Conservation (phyloP, 2,888 invertebrate species). For the Ochropleura leucogaster region DNA sequence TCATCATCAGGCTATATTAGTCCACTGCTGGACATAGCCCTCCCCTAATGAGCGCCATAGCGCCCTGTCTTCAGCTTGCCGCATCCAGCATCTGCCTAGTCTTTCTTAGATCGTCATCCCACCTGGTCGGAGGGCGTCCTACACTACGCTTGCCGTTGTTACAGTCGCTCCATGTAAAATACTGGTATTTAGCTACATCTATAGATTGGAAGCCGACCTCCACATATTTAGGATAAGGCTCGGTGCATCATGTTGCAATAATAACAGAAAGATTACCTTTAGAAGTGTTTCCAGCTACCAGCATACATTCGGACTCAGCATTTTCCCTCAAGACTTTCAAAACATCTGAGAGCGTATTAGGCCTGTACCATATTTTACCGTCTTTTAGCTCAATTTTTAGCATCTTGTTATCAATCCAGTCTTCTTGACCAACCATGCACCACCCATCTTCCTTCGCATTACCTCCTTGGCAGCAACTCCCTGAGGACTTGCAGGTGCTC, state of each 20-base stretch:
- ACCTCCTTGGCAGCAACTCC: slow-evolving; percentile 55
- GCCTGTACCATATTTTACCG: slow-evolving; percentile 87
- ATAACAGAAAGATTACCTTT: slow-evolving; percentile 86
- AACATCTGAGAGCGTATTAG: slow-evolving; percentile 83
- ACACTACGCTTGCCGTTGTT: no score
- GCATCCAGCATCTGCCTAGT: no score
- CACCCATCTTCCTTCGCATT: slow-evolving; percentile 70
- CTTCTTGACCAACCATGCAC: slow-evolving; percentile 72
- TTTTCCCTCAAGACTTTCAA: slow-evolving; percentile 78
- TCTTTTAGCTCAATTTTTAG: slow-evolving; percentile 72
- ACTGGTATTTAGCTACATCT: no score
- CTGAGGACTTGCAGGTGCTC: slow-evolving; percentile 61
- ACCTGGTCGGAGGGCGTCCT: no score
- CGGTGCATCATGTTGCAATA: neutral
- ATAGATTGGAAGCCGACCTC: no score
- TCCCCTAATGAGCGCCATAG: no score
- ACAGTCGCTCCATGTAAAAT: no score
- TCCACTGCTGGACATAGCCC: no score
- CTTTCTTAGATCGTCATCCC: no score
- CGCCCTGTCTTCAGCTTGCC: no score
- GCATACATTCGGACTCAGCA: slow-evolving; percentile 85
- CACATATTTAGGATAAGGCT: no score
- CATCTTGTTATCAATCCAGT: slow-evolving; percentile 51
- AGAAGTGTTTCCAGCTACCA: slow-evolving; percentile 93
- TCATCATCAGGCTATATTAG: no score